These are phyloP conservation scores for Hyalella azteca DNA, from an alignment of 2,888 invertebrate species.

Conservation along the genomic window DNA sequence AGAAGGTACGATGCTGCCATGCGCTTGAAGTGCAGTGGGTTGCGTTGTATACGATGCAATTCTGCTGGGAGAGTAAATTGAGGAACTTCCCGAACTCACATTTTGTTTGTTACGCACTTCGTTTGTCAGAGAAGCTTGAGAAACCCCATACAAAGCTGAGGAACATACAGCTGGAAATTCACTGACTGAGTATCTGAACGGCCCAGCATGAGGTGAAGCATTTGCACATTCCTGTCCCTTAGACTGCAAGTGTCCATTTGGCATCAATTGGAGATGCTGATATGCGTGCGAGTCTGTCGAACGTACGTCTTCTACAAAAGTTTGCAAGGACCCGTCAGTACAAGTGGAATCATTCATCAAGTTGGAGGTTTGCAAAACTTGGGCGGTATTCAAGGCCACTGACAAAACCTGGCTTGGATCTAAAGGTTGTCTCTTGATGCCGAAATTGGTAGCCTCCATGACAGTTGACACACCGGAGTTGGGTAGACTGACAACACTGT, in stretches of 20 bases:
- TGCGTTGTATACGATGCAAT: background rate
- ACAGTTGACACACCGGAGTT: background rate
- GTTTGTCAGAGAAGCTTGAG: background rate
- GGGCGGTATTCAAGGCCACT: background rate
- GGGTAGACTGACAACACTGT: background rate
- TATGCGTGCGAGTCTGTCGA: background rate
- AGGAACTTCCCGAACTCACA: background rate
- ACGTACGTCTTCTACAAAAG: background rate
- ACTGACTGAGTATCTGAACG: background rate
- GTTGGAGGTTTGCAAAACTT: background rate
- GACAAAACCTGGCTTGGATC: conserved; percentile 7
- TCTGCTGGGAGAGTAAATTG: background rate
- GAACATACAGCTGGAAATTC: background rate
- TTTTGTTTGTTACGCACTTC: background rate
- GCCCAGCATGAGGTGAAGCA: background rate
- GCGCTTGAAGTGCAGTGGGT: background rate
- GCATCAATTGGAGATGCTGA: background rate
- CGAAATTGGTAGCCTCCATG: background rate
- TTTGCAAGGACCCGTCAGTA: background rate
- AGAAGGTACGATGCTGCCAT: background rate
- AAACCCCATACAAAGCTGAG: background rate
- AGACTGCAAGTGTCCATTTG: background rate
- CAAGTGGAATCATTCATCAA: background rate
- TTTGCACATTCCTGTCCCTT: background rate
- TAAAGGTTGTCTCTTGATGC: background rate